Percentiles rank a stretch among this genome's conserved stretches.
These are phyloP conservation scores for Apis cerana DNA, from an alignment of 1,140 invertebrate genomes.

Conservation along the genomic window DNA sequence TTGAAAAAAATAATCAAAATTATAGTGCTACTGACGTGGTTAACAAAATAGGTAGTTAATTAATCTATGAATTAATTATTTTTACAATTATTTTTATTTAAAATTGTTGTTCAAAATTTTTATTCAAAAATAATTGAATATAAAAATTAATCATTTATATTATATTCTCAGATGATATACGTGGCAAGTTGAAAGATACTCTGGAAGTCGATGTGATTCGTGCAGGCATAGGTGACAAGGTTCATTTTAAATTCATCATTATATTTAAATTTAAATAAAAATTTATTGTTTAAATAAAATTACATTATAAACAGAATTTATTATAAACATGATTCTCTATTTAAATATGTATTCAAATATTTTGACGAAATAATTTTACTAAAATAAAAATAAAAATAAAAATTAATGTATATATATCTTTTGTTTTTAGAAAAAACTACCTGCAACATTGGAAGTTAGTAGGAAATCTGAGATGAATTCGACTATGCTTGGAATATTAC, in stretches of 20 bases:
- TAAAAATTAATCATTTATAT: slow-evolving; percentile 23
- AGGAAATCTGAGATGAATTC: slow-evolving; percentile 77
- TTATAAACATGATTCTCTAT: background rate
- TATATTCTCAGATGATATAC: slow-evolving; percentile 83
- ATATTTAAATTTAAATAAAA: background rate
- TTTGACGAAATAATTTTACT: background rate
- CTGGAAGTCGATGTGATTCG: slow-evolving; percentile 85
- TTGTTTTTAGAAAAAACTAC: slow-evolving; percentile 81
- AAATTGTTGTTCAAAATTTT: too few species aligned
- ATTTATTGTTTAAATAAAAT: background rate
- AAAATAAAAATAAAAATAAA: background rate
- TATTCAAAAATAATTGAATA: too few species aligned
- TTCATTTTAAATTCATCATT: slow-evolving; percentile 68
- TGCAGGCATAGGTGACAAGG: slow-evolving; percentile 91
- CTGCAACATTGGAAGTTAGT: slow-evolving; percentile 79
- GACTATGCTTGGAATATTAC: slow-evolving; percentile 78
- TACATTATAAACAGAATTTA: background rate
- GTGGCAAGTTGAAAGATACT: slow-evolving; percentile 82
- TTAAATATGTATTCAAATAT: slow-evolving; percentile 8
- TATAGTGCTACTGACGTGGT: slow-evolving; percentile 88
- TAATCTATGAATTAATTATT: background rate
- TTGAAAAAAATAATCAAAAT: slow-evolving; percentile 85
- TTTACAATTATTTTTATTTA: too few species aligned
- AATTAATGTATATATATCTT: background rate
- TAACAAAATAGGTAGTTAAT: slow-evolving; percentile 83